phyloP scores from a whole-genome alignment of 2,113 vertebrate species.

The Protomyctophum bolini region DNA sequence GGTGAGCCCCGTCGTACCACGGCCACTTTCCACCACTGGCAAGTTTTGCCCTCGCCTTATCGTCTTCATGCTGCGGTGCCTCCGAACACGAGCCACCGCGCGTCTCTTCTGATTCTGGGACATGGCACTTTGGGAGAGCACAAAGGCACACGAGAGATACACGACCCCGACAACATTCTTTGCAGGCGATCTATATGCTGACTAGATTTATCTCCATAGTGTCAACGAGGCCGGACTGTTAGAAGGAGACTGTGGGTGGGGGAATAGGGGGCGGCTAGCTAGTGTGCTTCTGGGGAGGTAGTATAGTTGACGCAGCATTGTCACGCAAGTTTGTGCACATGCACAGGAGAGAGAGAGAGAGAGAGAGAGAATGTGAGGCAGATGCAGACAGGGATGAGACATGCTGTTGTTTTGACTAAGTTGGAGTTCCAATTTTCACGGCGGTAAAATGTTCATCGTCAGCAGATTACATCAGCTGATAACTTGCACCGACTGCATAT shows the following conservation, averaged over 20 bases:
- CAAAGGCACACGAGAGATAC: slow-evolving; percentile 31
- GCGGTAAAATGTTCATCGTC: slow-evolving; percentile 4
- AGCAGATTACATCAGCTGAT: not conserved
- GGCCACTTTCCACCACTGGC: slow-evolving; percentile 24
- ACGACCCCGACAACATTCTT: slow-evolving; percentile 24
- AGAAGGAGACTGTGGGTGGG: slow-evolving; percentile 13
- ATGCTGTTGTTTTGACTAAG: slow-evolving; percentile 26
- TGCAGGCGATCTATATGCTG: slow-evolving; percentile 20
- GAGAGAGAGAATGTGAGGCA: too few relatives aligned
- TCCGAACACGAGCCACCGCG: slow-evolving; percentile 29
- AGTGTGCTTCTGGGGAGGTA: not conserved
- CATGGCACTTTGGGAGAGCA: slow-evolving; percentile 46
- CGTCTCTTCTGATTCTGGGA: slow-evolving; percentile 12
- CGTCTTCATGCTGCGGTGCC: slow-evolving; percentile 40
- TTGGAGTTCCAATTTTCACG: slow-evolving; percentile 6
- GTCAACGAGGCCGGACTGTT: slow-evolving; percentile 16
- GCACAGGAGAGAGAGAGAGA: not conserved
- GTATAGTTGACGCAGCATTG: not conserved
- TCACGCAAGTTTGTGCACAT: slow-evolving; percentile 2
- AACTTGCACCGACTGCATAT: too few relatives aligned
- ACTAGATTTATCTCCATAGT: slow-evolving; percentile 29
- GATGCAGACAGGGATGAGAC: not conserved
- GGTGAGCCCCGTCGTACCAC: slow-evolving; percentile 25
- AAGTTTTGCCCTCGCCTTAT: slow-evolving; percentile 35
- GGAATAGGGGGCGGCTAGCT: not conserved